Evolutionary conservation across 2,888 invertebrate genomes (phyloP), one percentile per base, ranked within the genome.

Genomic region (Poecilobothrus nobilitatus): DNA sequence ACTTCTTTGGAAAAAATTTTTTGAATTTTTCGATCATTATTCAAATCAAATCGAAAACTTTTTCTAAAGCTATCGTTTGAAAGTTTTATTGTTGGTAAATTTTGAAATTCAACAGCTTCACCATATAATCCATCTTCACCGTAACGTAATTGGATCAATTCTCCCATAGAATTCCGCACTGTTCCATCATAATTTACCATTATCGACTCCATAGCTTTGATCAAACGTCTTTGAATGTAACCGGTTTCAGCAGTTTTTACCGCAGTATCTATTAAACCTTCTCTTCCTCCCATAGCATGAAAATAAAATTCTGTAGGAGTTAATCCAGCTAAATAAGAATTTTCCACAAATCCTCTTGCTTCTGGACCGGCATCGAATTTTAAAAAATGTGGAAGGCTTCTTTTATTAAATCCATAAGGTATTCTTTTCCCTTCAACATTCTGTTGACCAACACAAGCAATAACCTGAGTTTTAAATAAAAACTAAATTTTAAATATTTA

Each of bases 361-460:
- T 97, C 97, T 10, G 97, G 97, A 85, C 97, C 97, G 78, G 97
- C 97, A 86, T 98, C 97, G 81, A 27, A 27, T 27, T 27, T 27
- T 27, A 27, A 27, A 27, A 27, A 27, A 27, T 27, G 27, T 4
- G 27, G 27, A 27, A 27, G 27, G 0, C 97, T 97, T 73, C 97
- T 87, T 81, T 97, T 97, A 69, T 96, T 89, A 82, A 98, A 98
- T 68, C 97, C 97, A 77, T 97, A 98, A 0, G 97, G 97, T 78
- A 98, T 98, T 78, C 97, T 94, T 85, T 97, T 97, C 83, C 97
- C 97, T 86, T 98, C 97, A 73, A 98, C 97, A 88, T 97, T 98
- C 82, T 98, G 97, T 82, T 98, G 97, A 7, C 97, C 97, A 75
- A 98, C 97, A 86, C 97, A 98, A 81, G 97, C 97, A 86, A 98